Conservation (phyloP, 2,888 invertebrate genomes). For the Yponomeuta plumbellus region DNA sequence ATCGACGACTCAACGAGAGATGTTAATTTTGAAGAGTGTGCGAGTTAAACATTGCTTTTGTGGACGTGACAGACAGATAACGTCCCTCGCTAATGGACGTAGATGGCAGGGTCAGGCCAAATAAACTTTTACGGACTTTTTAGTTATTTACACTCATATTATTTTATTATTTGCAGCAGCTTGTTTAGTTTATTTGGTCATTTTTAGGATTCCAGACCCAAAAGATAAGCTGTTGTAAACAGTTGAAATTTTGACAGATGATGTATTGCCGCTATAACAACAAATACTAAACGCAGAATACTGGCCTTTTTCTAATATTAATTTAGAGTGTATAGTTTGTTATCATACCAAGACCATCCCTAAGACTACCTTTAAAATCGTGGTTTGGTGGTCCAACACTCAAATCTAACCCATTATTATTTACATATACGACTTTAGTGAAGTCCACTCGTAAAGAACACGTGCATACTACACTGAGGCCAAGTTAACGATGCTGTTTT, state of each 20-base stretch:
- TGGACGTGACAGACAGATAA: conserved; percentile 56
- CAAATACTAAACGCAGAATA: no score
- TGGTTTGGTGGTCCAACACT: background rate
- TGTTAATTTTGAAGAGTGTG: background rate
- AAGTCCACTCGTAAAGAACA: conserved; percentile 11
- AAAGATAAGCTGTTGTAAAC: no score
- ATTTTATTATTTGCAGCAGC: background rate
- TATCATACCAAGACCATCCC: no score
- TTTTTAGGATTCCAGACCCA: no score
- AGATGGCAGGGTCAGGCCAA: conserved; percentile 18
- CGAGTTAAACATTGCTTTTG: conserved; percentile 19
- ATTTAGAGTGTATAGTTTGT: no score
- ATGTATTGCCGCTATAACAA: no score
- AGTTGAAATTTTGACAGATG: no score
- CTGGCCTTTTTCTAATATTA: no score
- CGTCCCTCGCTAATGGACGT: conserved; percentile 50
- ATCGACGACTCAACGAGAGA: background rate
- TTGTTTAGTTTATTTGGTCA: background rate
- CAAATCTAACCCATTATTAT: background rate
- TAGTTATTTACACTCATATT: background rate
- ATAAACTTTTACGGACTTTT: background rate
- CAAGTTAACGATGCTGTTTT: background rate
- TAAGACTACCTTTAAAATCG: background rate
- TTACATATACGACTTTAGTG: background rate
- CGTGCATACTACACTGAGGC: conserved; percentile 8